Conservation (phyloP, 2,113 vertebrate genomes). For the Neotragus moschatus region DNA sequence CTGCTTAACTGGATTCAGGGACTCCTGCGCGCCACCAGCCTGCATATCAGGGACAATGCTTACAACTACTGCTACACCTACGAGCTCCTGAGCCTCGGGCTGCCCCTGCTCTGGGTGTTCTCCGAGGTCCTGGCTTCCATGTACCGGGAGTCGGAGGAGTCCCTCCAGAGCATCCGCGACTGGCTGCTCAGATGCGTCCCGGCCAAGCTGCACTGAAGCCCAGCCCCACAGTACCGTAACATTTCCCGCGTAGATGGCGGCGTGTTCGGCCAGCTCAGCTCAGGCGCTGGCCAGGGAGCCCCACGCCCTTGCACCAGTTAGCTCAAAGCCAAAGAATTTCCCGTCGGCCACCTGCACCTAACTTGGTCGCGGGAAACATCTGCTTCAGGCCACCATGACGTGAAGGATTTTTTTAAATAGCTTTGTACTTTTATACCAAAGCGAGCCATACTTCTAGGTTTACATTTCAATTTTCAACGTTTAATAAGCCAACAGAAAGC, state of each 20-base stretch:
- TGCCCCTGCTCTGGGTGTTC: constrained; percentile 90
- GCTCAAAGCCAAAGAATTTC: constrained; percentile 45
- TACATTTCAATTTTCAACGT: constrained; percentile 73
- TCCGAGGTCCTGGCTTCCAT: constrained; percentile 90
- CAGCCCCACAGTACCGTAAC: constrained; percentile 65
- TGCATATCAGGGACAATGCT: constrained; percentile 92
- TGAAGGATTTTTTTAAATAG: constrained; percentile 79
- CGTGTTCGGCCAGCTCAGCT: background rate
- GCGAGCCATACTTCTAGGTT: constrained; percentile 64
- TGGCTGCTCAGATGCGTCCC: constrained; percentile 84
- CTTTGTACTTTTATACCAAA: constrained; percentile 67
- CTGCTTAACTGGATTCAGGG: constrained; percentile 85
- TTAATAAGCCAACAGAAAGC: constrained; percentile 72
- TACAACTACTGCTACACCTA: constrained; percentile 90
- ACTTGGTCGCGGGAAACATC: constrained; percentile 54
- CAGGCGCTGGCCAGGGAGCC: background rate
- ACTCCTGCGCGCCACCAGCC: constrained; percentile 77
- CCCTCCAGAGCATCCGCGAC: constrained; percentile 80
- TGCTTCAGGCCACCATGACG: constrained; percentile 13
- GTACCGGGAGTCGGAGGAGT: constrained; percentile 85
- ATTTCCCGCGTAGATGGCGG: constrained; percentile 56
- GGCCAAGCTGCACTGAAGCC: constrained; percentile 73
- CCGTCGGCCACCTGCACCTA: background rate
- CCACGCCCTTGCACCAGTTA: background rate
- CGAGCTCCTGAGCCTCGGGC: constrained; percentile 92